phyloP scores from a whole-genome alignment of 2,113 vertebrate genomes.

The Acanthisitta chloris region DNA sequence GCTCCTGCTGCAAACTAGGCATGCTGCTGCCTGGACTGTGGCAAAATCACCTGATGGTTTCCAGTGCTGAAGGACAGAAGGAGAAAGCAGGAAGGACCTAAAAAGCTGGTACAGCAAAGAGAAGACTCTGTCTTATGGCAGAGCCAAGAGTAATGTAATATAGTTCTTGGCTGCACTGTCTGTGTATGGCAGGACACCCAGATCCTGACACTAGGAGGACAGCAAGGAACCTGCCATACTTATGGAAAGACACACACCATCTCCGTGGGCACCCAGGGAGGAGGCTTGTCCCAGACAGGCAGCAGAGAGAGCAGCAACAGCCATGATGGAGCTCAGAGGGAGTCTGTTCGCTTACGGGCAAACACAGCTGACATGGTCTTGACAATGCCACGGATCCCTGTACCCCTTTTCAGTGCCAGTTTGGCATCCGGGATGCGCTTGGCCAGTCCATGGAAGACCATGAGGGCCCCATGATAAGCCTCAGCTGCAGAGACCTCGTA shows the following conservation, averaged over 20 bases:
- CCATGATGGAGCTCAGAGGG: conserved; percentile 57
- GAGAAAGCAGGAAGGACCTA: neutral
- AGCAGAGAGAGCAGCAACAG: neutral
- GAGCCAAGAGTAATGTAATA: neutral
- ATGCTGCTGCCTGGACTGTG: neutral
- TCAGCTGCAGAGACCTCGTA: conserved; percentile 85
- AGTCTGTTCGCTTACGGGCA: conserved; percentile 80
- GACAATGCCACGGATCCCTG: conserved; percentile 81
- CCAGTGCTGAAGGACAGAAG: neutral
- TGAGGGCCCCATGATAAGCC: conserved; percentile 82
- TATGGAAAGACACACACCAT: neutral
- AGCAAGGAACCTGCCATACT: neutral
- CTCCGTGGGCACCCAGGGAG: neutral
- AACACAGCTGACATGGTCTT: conserved; percentile 85
- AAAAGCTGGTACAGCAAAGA: neutral
- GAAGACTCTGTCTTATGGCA: neutral
- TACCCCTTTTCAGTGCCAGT: conserved; percentile 71
- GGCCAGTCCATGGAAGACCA: conserved; percentile 81
- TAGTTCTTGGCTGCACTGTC: neutral
- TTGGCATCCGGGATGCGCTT: conserved; percentile 77
- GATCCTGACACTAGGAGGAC: neutral
- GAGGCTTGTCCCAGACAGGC: neutral
- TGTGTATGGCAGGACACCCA: neutral
- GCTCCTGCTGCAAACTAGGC: neutral
- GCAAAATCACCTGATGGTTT: neutral